Conservation (phyloP, 2,113 vertebrate genomes). For the Myrmecobius fasciatus region DNA sequence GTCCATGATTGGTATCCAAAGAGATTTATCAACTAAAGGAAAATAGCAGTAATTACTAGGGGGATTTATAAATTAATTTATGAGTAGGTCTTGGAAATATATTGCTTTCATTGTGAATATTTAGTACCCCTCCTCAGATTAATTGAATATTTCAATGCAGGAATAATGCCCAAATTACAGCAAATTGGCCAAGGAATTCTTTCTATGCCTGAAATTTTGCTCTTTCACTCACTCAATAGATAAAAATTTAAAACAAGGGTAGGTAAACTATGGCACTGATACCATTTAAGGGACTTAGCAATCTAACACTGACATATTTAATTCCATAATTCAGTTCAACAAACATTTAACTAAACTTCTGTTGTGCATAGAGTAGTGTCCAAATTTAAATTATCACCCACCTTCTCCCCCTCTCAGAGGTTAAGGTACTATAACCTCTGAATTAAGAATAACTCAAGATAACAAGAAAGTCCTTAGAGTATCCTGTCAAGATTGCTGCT, state of each 20-base stretch:
- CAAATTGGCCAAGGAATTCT: not conserved
- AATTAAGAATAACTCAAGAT: not conserved
- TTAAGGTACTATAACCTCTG: not conserved
- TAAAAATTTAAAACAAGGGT: conserved; percentile 4
- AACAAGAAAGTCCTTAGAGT: not conserved
- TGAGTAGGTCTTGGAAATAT: not conserved
- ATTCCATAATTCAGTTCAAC: not conserved
- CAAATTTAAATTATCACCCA: not conserved
- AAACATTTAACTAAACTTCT: not conserved
- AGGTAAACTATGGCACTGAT: not conserved
- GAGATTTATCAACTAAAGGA: conserved; percentile 12
- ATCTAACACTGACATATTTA: not conserved
- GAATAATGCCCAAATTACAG: not conserved
- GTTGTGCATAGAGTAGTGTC: not conserved
- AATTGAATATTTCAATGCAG: conserved; percentile 10
- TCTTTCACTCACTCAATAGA: not conserved
- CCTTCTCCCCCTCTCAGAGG: not conserved
- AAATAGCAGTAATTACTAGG: conserved; percentile 11
- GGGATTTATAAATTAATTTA: conserved; percentile 38
- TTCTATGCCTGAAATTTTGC: not conserved
- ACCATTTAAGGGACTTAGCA: not conserved
- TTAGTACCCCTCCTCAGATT: not conserved
- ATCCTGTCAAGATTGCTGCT: not conserved
- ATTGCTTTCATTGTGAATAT: not conserved
- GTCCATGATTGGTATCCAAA: not conserved